Base-by-base conservation (phyloP, 2,113 vertebrate species). In the Mastomys natalensis region DNA sequence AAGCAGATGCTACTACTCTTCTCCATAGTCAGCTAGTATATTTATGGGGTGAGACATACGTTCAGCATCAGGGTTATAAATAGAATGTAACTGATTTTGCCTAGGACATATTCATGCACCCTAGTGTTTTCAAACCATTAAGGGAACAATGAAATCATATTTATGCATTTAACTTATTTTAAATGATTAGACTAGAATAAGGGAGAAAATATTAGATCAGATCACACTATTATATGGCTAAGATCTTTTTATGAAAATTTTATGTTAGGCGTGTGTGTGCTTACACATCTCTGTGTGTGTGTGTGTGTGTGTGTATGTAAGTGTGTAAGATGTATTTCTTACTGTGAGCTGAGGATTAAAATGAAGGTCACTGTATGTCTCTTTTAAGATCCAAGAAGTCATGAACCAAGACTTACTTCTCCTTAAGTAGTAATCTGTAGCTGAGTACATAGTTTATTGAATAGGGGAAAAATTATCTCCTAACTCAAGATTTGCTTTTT, bases 81-180 rank as follows among this genome's bases (percentile, higher is more conserved):
- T 91, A 26, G 37, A 89, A 84, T 85, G 26, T 76, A 90, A 40
- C 85, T 82, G 15, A 43, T 86, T 76, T 84, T 82, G 10, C 26
- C 81, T 64, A 87, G 55, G 53, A 96, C 8, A 6, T 91, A 77
- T 66, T 89, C 53, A 26, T 60, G 89, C 43, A 73, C 22, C 58
- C 40, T 58, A 34, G n/a, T 40, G 37, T 93, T 95, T 89, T 94
- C 72, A 97, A 60, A 91, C 58, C 9, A n/a, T 85, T 91, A 66
- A 85, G 12, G 58, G n/a, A 94, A 29, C 55, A 77, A 48, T 84
- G 22, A 92, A 90, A 66, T 91, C 29, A 90, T 60, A 62, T 94
- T 90, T 81, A 60, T 90, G 22, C 19, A 15, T 74, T 85, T 91
- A 45, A 82, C 76, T 48, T 37, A 70, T 84, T 81, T 31, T 24